Base-by-base conservation (phyloP, 1,140 invertebrate species). In the Drosophila virilis region DNA sequence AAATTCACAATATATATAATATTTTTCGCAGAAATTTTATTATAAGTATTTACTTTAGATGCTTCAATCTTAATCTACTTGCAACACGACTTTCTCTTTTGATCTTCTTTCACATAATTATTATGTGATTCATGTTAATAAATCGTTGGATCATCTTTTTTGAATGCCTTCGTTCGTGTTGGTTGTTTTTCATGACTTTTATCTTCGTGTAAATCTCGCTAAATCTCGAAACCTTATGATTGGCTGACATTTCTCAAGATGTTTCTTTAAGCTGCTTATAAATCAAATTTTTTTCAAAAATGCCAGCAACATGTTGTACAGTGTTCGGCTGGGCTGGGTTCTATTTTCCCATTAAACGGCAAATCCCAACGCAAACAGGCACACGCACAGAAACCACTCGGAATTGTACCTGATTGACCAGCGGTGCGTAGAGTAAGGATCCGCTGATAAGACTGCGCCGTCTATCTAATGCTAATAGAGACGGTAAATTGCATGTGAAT, bases 381-480 rank as follows among this genome's bases (percentile, higher is more conserved):
- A 22, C 22, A 55, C 32, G 15, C n/a, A 51, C 22, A 43, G 9
- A 43, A 22, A 22, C 22, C 22, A 35, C 13, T 22, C 59, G 40
- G 17, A 80, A 80, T 48, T 59, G 60, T 83, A 83, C 76, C 80
- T 83, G 80, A 64, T 45, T 67, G 79, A 75, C 37, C 78, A 72
- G 46, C 40, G 69, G 45, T 38, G 32, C 58, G 55, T 43, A 15
- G 43, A 52, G 45, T 32, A 52, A 66, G 65, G 65, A 51, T 60
- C 57, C 22, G 37, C 57, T 85, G 81, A 84, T 84, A 84, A 84
- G 81, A 51, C 42, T 40, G 45, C 46, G 65, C 38, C 40, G 38
- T 50, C 65, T 85, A 85, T 85, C 81, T 78, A 69, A 45, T 73
- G 64, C 78, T 86, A 85, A 86, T 85, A 75, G 78, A 86, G 77